phyloP scores from a whole-genome alignment of 2,888 invertebrate genomes.

The Morpho achilles region DNA sequence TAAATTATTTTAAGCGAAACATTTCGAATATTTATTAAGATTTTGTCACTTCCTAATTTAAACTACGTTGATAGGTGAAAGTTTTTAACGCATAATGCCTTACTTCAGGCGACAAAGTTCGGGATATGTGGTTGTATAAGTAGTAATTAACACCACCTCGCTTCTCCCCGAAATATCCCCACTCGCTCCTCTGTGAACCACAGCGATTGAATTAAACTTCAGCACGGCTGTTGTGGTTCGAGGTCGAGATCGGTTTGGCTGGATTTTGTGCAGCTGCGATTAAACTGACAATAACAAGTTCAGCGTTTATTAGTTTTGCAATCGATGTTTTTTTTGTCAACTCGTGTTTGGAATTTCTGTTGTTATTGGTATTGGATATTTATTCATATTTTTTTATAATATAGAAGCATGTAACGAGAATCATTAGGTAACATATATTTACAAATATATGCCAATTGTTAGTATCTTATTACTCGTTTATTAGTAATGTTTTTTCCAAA shows the following conservation, averaged over 20 bases:
- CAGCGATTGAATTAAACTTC: constrained; percentile 77
- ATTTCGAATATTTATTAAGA: no score
- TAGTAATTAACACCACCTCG: constrained; percentile 74
- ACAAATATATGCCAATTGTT: no score
- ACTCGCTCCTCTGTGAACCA: constrained; percentile 7
- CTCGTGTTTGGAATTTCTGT: not conserved
- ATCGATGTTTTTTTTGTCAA: constrained; percentile 35
- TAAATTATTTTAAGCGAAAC: no score
- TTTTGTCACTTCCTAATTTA: no score
- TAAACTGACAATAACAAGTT: constrained; percentile 61
- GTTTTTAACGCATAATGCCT: constrained; percentile 40
- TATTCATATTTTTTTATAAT: no score
- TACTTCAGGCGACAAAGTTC: constrained; percentile 70
- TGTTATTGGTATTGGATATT: no score
- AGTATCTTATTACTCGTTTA: no score
- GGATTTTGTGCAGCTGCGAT: constrained; percentile 70
- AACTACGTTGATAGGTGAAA: not conserved
- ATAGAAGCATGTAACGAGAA: no score
- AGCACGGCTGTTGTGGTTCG: constrained; percentile 72
- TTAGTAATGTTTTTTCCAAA: no score
- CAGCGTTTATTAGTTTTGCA: constrained; percentile 65
- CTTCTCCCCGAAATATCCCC: constrained; percentile 29
- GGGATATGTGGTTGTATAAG: constrained; percentile 75
- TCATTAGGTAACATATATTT: no score
- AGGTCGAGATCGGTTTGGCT: constrained; percentile 67